These are phyloP conservation scores for Glaucidium brasilianum DNA, from an alignment of 2,113 vertebrate genomes.

Conservation along the genomic window DNA sequence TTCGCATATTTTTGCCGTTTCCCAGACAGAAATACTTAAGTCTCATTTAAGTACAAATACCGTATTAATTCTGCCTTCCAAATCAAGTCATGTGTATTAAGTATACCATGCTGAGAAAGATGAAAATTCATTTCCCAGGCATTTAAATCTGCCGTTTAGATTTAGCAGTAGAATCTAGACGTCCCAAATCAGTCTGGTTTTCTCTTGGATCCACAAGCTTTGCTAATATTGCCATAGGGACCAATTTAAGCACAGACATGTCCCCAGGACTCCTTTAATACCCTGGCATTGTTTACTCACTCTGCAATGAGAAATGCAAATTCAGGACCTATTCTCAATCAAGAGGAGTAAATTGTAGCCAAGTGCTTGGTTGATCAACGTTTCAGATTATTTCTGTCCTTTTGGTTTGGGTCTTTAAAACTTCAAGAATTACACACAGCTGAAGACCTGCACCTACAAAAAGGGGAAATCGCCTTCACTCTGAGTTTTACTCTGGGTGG, in stretches of 20 bases:
- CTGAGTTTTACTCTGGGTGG: neutral
- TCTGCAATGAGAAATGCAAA: neutral
- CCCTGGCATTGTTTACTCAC: neutral
- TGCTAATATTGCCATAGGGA: neutral
- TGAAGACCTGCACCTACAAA: neutral
- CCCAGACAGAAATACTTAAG: neutral
- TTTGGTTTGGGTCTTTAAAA: neutral
- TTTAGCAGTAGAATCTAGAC: neutral
- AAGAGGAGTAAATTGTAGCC: neutral
- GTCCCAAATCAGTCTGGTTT: neutral
- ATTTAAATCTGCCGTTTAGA: neutral
- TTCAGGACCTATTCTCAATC: neutral
- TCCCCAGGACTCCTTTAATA: neutral
- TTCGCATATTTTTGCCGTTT: neutral
- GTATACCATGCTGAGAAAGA: neutral
- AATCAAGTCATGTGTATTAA: neutral
- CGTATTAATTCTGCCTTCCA: neutral
- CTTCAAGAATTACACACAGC: neutral
- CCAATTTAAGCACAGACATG: neutral
- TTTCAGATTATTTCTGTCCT: neutral
- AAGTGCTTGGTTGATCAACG: neutral
- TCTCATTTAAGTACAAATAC: neutral
- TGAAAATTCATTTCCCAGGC: neutral
- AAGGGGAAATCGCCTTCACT: neutral
- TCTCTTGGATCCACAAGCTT: neutral